Evolutionary conservation across 2,113 vertebrate species (phyloP).

Genomic region (Sarotherodon lohbergeri): DNA sequence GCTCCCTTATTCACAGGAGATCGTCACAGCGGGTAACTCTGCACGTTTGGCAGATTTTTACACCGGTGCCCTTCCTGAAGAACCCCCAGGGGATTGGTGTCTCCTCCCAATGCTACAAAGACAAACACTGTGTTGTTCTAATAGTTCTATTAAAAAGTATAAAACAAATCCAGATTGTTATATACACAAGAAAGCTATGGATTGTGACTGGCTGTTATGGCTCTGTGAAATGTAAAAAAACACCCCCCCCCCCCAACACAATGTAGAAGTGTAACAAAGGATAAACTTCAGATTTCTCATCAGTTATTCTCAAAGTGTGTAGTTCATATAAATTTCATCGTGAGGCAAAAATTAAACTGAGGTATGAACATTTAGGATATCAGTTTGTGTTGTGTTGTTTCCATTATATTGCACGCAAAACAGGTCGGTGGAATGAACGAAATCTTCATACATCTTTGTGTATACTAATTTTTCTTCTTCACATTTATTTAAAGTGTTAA

Average conservation of each 20-base stretch:
- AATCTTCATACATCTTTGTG: neutral
- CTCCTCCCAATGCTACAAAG: neutral
- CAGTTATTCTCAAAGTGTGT: fast-evolving
- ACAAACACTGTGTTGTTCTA: neutral
- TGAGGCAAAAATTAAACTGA: neutral
- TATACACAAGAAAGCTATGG: no score
- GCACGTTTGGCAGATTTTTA: neutral
- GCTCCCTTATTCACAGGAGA: neutral
- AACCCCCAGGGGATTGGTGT: neutral
- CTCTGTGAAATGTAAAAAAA: no score
- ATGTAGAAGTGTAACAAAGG: neutral
- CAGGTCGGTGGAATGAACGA: neutral
- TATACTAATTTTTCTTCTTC: neutral
- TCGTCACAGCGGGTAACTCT: neutral
- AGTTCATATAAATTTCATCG: neutral
- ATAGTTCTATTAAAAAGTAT: no score
- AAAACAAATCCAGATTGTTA: no score
- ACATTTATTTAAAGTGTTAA: fast-evolving
- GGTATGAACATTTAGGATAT: neutral
- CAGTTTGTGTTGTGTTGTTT: fast-evolving
- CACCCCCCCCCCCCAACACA: no score
- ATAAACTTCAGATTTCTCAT: neutral
- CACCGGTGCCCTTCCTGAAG: neutral
- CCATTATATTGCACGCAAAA: neutral
- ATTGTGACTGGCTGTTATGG: no score